phyloP scores from a whole-genome alignment of 2,888 invertebrate genomes.

The Metalampra italica region DNA sequence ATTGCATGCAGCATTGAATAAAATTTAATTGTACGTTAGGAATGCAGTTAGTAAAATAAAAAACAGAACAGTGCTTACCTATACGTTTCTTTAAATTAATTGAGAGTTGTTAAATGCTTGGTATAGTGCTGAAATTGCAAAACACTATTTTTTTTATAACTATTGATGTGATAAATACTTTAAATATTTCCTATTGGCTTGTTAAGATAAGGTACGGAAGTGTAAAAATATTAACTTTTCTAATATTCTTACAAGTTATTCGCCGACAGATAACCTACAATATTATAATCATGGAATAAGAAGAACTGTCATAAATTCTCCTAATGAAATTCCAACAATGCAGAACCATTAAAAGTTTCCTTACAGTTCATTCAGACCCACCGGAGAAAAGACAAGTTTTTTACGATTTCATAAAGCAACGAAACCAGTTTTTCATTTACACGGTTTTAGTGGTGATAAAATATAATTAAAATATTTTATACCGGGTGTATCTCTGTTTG shows the following conservation, averaged over 20 bases:
- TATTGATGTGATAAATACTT: too few relatives aligned
- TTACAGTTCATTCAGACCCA: slow-evolving; percentile 32
- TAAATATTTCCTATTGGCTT: too few relatives aligned
- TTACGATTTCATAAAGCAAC: slow-evolving; percentile 74
- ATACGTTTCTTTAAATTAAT: too few relatives aligned
- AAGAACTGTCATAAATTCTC: slow-evolving; percentile 32
- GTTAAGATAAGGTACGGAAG: slow-evolving; percentile 18
- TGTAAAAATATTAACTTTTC: slow-evolving; percentile 1
- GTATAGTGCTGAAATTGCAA: too few relatives aligned
- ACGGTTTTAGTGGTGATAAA: slow-evolving; percentile 75
- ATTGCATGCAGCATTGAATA: too few relatives aligned
- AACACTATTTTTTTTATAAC: too few relatives aligned
- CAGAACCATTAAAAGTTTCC: slow-evolving; percentile 60
- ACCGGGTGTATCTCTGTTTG: slow-evolving; percentile 62
- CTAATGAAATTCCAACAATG: slow-evolving; percentile 69
- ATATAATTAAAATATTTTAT: slow-evolving; percentile 79
- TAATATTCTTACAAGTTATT: neutral
- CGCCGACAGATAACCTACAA: neutral
- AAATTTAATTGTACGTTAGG: too few relatives aligned
- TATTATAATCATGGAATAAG: slow-evolving; percentile 24
- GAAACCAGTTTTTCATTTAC: slow-evolving; percentile 77
- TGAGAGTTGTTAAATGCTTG: too few relatives aligned
- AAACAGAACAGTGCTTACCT: too few relatives aligned
- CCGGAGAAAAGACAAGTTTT: slow-evolving; percentile 65
- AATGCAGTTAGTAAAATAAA: too few relatives aligned